phyloP scores from a whole-genome alignment of 2,888 invertebrate species.

The Drosophila diplacantha region DNA sequence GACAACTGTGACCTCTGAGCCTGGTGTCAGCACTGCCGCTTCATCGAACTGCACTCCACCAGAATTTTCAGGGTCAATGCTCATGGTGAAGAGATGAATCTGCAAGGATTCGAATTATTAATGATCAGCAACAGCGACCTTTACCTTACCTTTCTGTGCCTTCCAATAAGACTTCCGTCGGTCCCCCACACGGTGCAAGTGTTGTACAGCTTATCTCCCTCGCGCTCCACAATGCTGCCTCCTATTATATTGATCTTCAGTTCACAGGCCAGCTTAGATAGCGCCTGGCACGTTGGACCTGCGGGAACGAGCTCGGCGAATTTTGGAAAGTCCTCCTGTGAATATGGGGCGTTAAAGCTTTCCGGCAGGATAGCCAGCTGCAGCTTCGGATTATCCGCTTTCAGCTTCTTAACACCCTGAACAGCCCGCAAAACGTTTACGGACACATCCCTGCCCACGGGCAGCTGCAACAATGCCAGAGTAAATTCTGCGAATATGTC shows the following conservation, averaged over 20 bases:
- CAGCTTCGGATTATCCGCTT: slow-evolving; percentile 64
- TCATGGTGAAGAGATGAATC: slow-evolving; percentile 96
- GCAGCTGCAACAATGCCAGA: slow-evolving; percentile 69
- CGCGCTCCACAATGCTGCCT: slow-evolving; percentile 92
- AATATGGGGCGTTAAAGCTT: slow-evolving; percentile 97
- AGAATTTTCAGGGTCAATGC: slow-evolving; percentile 82
- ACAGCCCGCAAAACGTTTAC: slow-evolving; percentile 66
- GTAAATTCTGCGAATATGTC: slow-evolving; percentile 55
- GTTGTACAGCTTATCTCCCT: slow-evolving; percentile 84
- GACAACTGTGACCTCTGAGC: slow-evolving; percentile 86
- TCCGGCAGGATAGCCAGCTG: slow-evolving; percentile 86
- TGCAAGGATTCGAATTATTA: slow-evolving; percentile 69
- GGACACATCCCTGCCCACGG: slow-evolving; percentile 56
- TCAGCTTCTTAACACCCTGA: slow-evolving; percentile 59
- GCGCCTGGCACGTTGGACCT: slow-evolving; percentile 85
- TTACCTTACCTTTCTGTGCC: slow-evolving; percentile 86
- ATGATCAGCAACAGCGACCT: background rate
- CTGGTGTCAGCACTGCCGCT: slow-evolving; percentile 88
- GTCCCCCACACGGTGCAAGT: slow-evolving; percentile 92
- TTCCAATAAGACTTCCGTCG: slow-evolving; percentile 86
- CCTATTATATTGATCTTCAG: slow-evolving; percentile 89
- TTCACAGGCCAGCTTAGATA: slow-evolving; percentile 87
- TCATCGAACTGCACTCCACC: slow-evolving; percentile 93
- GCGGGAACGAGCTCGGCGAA: slow-evolving; percentile 92
- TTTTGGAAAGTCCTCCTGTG: slow-evolving; percentile 86